These are phyloP conservation scores for Polydrusus cervinus DNA, from an alignment of 2,888 invertebrate species.

Conservation along the genomic window DNA sequence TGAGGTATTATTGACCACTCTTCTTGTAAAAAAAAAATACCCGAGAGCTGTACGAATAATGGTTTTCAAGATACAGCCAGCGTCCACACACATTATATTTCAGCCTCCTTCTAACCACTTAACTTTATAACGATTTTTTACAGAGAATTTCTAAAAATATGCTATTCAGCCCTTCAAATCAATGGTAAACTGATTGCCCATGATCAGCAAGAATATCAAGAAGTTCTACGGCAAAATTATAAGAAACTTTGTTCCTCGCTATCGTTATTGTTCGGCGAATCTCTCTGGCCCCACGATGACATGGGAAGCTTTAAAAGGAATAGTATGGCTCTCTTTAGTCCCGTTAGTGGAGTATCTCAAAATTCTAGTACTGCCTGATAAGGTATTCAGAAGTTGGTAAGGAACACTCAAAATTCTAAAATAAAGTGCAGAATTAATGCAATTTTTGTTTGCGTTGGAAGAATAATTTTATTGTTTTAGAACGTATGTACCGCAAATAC, in stretches of 20 bases:
- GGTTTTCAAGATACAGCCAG: no score
- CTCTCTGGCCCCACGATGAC: constrained; percentile 78
- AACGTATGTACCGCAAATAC: no score
- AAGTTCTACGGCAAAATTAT: constrained; percentile 89
- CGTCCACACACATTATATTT: no score
- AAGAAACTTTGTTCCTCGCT: constrained; percentile 88
- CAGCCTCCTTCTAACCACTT: no score
- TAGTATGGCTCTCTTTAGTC: constrained; percentile 84
- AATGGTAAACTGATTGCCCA: constrained; percentile 91
- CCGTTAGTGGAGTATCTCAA: constrained; percentile 85
- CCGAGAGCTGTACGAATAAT: no score
- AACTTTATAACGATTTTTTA: constrained; percentile 59
- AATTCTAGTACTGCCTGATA: constrained; percentile 86
- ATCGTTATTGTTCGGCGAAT: constrained; percentile 83
- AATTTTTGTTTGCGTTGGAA: neutral
- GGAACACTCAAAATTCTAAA: constrained; percentile 11
- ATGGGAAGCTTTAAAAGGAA: constrained; percentile 82
- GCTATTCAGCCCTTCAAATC: constrained; percentile 90
- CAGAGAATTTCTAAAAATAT: constrained; percentile 93
- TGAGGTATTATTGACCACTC: no score
- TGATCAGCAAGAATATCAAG: constrained; percentile 95
- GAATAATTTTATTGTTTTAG: no score
- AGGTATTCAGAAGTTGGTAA: neutral
- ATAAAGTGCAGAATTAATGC: neutral
- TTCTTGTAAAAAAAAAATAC: no score